Evolutionary conservation across 2,797 vertebrate species (phyloP).

Genomic region (Xiphophorus birchmanni): DNA sequence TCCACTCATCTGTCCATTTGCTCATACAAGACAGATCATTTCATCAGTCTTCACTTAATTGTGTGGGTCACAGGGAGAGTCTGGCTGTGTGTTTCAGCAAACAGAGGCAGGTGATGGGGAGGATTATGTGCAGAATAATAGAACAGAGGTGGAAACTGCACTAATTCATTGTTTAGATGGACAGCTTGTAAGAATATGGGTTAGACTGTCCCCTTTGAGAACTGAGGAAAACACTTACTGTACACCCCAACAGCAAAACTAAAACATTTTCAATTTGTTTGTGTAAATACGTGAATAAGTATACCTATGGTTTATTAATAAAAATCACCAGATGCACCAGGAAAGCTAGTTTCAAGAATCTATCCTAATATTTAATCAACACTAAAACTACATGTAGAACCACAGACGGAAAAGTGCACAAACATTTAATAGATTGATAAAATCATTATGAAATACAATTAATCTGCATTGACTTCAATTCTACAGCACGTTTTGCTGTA

Average conservation of each 20-base stretch:
- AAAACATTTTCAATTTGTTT: neutral
- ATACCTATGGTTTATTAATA: neutral
- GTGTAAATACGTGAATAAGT: neutral
- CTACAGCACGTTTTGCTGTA: neutral
- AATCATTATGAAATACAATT: neutral
- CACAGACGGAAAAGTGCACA: neutral
- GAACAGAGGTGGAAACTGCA: slow-evolving; percentile 68
- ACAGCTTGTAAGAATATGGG: slow-evolving; percentile 62
- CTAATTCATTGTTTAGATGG: slow-evolving; percentile 73
- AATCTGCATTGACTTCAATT: neutral
- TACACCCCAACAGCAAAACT: slow-evolving; percentile 14
- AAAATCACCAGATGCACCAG: neutral
- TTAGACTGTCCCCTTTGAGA: slow-evolving; percentile 56
- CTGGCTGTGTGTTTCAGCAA: slow-evolving; percentile 59
- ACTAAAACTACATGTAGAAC: neutral
- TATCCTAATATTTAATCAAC: neutral
- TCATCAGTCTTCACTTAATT: slow-evolving; percentile 79
- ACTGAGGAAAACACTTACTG: slow-evolving; percentile 25
- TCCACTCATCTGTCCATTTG: slow-evolving; percentile 71
- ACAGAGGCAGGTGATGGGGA: slow-evolving; percentile 66
- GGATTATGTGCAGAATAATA: slow-evolving; percentile 58
- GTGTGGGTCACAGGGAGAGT: slow-evolving; percentile 60
- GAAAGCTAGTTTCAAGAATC: neutral
- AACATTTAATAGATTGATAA: neutral
- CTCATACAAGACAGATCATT: slow-evolving; percentile 71